Conservation (phyloP, 1,140 invertebrate species). For the Portunus trituberculatus region DNA sequence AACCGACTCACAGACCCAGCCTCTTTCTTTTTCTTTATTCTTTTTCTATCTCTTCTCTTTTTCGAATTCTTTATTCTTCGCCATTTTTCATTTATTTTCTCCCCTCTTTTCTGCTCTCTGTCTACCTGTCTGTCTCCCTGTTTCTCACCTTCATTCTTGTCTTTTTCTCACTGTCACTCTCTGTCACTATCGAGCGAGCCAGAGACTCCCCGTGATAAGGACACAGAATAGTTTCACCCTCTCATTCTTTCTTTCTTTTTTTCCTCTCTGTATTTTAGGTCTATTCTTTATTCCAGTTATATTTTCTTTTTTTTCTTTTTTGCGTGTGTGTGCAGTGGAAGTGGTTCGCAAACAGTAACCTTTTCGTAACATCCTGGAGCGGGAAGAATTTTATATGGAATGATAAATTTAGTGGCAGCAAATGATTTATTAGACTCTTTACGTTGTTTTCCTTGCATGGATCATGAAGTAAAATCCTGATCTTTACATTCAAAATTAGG, state of each 20-base stretch:
- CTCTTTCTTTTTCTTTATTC: background rate
- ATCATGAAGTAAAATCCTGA: too few species aligned
- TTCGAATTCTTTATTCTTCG: background rate
- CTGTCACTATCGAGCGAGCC: background rate
- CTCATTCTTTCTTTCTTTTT: background rate
- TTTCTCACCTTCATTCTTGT: background rate
- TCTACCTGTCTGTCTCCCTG: background rate
- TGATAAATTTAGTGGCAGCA: too few species aligned
- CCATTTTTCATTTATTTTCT: background rate
- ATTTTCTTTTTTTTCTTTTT: background rate
- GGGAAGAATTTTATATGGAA: too few species aligned
- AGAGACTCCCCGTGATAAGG: too few species aligned
- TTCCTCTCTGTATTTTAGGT: background rate
- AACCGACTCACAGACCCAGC: background rate
- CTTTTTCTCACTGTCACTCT: background rate
- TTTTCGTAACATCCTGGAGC: background rate
- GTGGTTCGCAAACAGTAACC: slow-evolving; percentile 5
- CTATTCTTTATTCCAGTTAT: background rate
- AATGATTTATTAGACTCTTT: too few species aligned
- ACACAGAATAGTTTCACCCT: too few species aligned
- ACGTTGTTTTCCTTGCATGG: too few species aligned
- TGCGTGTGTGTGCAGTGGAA: background rate
- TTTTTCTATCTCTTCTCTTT: background rate
- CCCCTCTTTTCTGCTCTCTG: background rate
- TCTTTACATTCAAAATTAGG: too few species aligned